Evolutionary conservation across 2,888 invertebrate genomes (phyloP), one percentile per base, ranked within the genome.

Genomic region (Ormia ochracea): DNA sequence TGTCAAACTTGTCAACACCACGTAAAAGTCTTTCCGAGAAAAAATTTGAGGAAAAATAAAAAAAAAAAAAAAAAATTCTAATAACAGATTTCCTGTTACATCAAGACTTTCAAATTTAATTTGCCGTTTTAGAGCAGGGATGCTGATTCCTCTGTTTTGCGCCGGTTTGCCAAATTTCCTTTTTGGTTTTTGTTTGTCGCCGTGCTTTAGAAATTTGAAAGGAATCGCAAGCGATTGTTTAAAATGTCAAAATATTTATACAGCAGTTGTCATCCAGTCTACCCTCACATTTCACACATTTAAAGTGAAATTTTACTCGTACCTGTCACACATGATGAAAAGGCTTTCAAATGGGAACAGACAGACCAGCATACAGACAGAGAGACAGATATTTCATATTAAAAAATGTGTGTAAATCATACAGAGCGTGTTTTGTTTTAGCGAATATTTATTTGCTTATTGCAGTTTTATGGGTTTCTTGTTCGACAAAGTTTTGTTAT

Each of bases 191-290:
- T 33, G 58, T 28, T 59, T 23, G 43, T 38, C 43, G n/a, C 36
- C 50, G 52, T 38, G 50, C 14, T 70, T 65, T 50, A 31, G 17
- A 48, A 45, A 45, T 58, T 74, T 65, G 33, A 70, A 58, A 75
- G 45, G 38, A 74, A 66, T 66, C 45, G 9, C 38, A n/a, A 1
- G 19, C 28, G 48, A 75, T 75, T 74, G 68, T 50, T 68, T 58
- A 58, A 68, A 76, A 73, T 82, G 83, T 83, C 83, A 83, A 82
- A 83, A 83, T 83, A 83, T 83, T 83, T 82, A 80, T 79, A 81
- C 82, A 83, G 73, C 73, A 81, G 76, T 82, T 80, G 82, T 82
- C 83, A 83, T 48, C 56, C 66, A 50, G 70, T 65, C 73, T 81
- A 66, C 75, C 75, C 75, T 72, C 45, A 48, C 69, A 65, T 26